phyloP scores from a whole-genome alignment of 2,113 vertebrate genomes.

The Lagopus muta region DNA sequence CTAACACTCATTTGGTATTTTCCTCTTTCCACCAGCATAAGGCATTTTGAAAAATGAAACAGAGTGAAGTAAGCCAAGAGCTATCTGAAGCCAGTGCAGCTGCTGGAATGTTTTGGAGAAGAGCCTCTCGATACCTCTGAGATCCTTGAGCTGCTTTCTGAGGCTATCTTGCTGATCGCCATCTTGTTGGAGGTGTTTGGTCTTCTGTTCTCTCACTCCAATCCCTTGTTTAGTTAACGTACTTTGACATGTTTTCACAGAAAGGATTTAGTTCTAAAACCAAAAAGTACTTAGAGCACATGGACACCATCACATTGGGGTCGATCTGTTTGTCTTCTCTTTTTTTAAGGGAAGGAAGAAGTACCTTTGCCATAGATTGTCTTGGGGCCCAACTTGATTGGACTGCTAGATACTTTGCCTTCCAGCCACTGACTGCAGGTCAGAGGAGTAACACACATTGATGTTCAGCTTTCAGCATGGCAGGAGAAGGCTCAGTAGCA shows the following conservation, averaged over 20 bases:
- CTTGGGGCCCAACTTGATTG: neutral
- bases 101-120: neutral
- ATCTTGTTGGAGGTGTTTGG: neutral
- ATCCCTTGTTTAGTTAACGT: neutral
- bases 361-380: neutral
- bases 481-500: neutral
- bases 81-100: neutral
- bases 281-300: fast-evolving
- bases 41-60: neutral
- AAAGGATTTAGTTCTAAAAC: neutral
- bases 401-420: neutral
- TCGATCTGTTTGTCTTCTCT: neutral
- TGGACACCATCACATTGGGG: neutral
- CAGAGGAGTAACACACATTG: fast-evolving
- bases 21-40: neutral
- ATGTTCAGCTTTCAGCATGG: neutral
- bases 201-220: neutral
- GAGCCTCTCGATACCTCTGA: neutral
- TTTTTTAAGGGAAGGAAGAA: neutral
- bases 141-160: neutral
- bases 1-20: neutral
- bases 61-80: neutral
- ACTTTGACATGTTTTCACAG: neutral
- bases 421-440: neutral
- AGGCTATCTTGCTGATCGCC: neutral